A percentile compares a stretch with the other conserved stretches of the same genome.
Evolutionary conservation across 1,140 invertebrate species (phyloP).

Genomic region (Drosophila pruinosa): DNA sequence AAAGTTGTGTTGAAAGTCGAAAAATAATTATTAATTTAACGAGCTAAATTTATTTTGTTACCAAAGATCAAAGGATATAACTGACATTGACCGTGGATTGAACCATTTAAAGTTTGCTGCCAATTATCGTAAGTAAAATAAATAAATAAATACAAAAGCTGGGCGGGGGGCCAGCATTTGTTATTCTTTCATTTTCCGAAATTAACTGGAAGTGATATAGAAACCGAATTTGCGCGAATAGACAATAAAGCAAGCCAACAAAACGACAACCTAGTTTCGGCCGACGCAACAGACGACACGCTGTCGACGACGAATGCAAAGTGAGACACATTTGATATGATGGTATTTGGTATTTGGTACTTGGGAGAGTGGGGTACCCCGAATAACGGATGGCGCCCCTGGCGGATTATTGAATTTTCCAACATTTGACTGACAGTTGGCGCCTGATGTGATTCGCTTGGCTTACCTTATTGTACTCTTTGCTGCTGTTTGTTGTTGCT

Average conservation of each 20-base stretch:
- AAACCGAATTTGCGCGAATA: constrained; percentile 47
- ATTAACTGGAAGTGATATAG: constrained; percentile 51
- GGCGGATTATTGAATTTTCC: constrained; percentile 80
- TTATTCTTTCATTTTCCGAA: constrained; percentile 51
- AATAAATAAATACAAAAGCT: constrained; percentile 19
- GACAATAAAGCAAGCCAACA: constrained; percentile 50
- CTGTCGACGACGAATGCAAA: constrained; percentile 29
- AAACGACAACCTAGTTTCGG: constrained; percentile 71
- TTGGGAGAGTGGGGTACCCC: background rate
- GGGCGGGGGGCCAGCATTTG: too few relatives aligned
- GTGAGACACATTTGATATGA: constrained; percentile 54
- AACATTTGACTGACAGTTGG: constrained; percentile 75
- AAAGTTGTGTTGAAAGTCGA: background rate
- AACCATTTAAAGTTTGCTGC: background rate
- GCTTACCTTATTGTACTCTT: constrained; percentile 37
- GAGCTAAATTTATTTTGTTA: constrained; percentile 44
- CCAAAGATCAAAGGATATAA: constrained; percentile 45
- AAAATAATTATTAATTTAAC: background rate
- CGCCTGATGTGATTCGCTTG: constrained; percentile 56
- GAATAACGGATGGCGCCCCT: constrained; percentile 44
- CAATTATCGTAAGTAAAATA: constrained; percentile 10
- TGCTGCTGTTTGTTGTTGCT: constrained; percentile 5
- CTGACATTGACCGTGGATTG: background rate
- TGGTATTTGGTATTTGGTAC: constrained; percentile 9
- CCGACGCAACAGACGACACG: constrained; percentile 63